Conservation (phyloP, 2,797 vertebrate species). For the Capromys pilorides region DNA sequence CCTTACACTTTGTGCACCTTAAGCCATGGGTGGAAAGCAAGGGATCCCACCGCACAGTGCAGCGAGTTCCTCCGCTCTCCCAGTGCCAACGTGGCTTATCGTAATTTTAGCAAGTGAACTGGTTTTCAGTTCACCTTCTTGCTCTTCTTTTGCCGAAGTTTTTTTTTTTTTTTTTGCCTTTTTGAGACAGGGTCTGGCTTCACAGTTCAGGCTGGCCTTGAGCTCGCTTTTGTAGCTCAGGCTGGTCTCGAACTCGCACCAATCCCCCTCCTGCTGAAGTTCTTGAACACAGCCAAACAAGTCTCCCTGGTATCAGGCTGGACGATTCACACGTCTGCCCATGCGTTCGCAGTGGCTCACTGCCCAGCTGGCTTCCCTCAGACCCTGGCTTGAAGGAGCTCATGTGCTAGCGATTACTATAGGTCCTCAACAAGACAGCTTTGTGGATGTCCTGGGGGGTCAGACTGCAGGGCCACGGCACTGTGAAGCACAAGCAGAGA, state of each 20-base stretch:
- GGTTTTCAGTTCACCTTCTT: not conserved
- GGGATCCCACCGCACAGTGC: accelerated
- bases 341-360: too few species aligned
- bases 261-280: too few species aligned
- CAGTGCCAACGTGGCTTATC: not conserved
- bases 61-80: not conserved
- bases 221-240: too few species aligned
- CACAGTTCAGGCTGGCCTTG: too few species aligned
- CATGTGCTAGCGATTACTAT: too few species aligned
- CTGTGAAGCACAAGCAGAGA: not conserved
- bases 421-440: not conserved
- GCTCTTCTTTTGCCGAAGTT: not conserved
- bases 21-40: accelerated
- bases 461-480: not conserved
- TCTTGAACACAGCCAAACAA: not conserved
- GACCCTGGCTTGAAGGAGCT: not conserved
- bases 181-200: too few species aligned
- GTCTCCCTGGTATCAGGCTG: too few species aligned
- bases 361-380: not conserved
- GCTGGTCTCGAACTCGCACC: too few species aligned
- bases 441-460: not conserved
- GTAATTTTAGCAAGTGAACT: not conserved
- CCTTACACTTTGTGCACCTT: accelerated
- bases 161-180: too few species aligned
- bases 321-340: not conserved